These are phyloP conservation scores for Nothura maculosa DNA, from an alignment of 2,797 vertebrate genomes.

Conservation along the genomic window DNA sequence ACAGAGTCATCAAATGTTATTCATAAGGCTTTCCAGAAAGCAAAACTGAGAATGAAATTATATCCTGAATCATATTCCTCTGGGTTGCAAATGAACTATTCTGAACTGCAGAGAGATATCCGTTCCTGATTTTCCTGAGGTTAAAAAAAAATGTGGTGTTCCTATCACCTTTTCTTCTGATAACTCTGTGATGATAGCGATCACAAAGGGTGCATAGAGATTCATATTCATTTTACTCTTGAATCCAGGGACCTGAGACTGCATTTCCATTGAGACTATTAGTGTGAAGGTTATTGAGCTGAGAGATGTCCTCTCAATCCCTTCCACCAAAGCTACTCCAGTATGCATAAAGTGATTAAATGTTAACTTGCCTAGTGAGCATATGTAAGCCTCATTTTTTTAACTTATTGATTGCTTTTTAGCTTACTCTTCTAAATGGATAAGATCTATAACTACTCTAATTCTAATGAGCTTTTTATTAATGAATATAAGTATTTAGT, in stretches of 20 bases:
- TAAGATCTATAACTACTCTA: not conserved
- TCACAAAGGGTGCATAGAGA: not conserved
- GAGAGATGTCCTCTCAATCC: not conserved
- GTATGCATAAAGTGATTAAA: not conserved
- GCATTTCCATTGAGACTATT: not conserved
- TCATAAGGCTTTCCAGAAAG: not conserved
- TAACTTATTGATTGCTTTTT: not conserved
- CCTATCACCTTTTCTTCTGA: not conserved
- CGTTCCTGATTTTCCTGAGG: not conserved
- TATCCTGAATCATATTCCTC: not conserved
- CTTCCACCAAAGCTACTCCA: not conserved
- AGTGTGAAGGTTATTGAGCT: not conserved
- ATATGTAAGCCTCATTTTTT: not conserved
- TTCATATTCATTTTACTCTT: not conserved
- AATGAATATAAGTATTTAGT: not conserved
- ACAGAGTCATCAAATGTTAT: not conserved
- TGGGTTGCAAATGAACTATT: not conserved
- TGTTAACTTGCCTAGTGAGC: not conserved
- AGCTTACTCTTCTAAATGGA: not conserved
- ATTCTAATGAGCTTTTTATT: not conserved
- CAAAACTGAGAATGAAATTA: not conserved
- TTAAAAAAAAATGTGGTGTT: not conserved
- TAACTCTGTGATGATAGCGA: accelerated
- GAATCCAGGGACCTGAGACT: not conserved
- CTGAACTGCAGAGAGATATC: too few relatives aligned